A percentile compares a stretch with the other conserved stretches of the same genome.
phyloP scores from a whole-genome alignment of 2,113 vertebrate genomes.

The Solea senegalensis region DNA sequence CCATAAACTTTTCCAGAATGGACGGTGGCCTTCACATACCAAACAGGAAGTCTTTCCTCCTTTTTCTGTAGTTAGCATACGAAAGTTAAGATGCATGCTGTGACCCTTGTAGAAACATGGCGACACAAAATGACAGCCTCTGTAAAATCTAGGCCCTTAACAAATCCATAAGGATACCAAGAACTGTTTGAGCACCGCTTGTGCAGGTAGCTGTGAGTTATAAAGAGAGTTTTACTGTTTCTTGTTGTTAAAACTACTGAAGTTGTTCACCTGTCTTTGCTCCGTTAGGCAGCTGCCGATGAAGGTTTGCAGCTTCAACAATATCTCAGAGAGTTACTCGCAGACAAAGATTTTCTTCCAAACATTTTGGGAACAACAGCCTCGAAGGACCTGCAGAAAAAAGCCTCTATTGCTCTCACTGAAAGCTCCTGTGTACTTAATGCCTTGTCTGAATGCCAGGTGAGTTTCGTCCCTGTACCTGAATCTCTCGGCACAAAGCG shows the following conservation, averaged over 20 bases:
- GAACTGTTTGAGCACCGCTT: too few species aligned
- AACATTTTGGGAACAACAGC: constrained; percentile 32
- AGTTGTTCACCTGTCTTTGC: not conserved
- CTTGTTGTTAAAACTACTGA: not conserved
- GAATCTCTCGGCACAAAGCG: not conserved
- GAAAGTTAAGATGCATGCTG: too few species aligned
- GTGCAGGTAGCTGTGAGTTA: too few species aligned
- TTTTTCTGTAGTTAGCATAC: too few species aligned
- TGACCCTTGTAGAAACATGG: too few species aligned
- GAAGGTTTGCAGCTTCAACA: constrained; percentile 42
- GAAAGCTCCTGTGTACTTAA: constrained; percentile 16
- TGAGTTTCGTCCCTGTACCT: constrained; percentile 22
- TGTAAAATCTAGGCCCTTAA: too few species aligned
- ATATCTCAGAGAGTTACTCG: constrained; percentile 22
- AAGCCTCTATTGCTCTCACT: constrained; percentile 8
- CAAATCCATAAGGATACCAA: too few species aligned
- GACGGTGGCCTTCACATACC: too few species aligned
- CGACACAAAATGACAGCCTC: too few species aligned
- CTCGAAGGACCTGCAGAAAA: constrained; percentile 19
- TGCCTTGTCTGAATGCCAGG: constrained; percentile 18
- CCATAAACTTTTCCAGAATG: too few species aligned
- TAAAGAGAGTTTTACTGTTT: not conserved
- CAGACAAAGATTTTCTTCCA: constrained; percentile 33
- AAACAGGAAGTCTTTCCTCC: too few species aligned
- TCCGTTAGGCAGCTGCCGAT: constrained; percentile 39